Percentiles rank a stretch among this genome's conserved stretches.
These are phyloP conservation scores for Hyla sarda DNA, from an alignment of 2,113 vertebrate genomes.

Conservation along the genomic window DNA sequence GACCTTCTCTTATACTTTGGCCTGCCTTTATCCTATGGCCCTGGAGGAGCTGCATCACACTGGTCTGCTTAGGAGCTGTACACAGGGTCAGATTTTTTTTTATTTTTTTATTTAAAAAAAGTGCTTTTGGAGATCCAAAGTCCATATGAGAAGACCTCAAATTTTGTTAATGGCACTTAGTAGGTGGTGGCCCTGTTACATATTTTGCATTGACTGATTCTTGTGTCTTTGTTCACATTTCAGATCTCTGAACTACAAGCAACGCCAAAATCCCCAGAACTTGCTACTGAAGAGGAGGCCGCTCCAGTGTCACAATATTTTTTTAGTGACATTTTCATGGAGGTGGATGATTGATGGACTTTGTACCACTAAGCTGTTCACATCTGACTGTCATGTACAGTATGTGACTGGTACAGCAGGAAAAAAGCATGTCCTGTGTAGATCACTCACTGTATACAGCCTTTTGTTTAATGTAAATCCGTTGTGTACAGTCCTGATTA, in stretches of 20 bases:
- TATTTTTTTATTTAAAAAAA: no score
- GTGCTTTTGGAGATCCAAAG: no score
- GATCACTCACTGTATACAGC: neutral
- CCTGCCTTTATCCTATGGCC: no score
- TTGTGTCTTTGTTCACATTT: constrained; percentile 53
- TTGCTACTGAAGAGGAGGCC: constrained; percentile 75
- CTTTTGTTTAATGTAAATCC: constrained; percentile 24
- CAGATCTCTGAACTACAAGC: constrained; percentile 67
- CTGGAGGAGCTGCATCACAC: no score
- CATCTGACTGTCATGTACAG: neutral
- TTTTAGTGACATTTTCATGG: constrained; percentile 92
- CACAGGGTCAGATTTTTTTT: no score
- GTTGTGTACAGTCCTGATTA: constrained; percentile 58
- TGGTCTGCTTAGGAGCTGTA: no score
- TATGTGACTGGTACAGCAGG: neutral
- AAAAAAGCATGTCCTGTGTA: neutral
- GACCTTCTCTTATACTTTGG: no score
- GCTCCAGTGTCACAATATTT: constrained; percentile 87
- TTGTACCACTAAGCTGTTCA: constrained; percentile 33
- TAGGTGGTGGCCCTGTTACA: no score
- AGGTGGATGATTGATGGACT: constrained; percentile 79
- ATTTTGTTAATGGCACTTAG: no score
- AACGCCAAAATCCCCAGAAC: constrained; percentile 54
- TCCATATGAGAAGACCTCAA: no score
- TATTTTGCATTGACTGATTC: neutral